Evolutionary conservation across 2,888 invertebrate species (phyloP).

Genomic region (Bedellia somnulentella): DNA sequence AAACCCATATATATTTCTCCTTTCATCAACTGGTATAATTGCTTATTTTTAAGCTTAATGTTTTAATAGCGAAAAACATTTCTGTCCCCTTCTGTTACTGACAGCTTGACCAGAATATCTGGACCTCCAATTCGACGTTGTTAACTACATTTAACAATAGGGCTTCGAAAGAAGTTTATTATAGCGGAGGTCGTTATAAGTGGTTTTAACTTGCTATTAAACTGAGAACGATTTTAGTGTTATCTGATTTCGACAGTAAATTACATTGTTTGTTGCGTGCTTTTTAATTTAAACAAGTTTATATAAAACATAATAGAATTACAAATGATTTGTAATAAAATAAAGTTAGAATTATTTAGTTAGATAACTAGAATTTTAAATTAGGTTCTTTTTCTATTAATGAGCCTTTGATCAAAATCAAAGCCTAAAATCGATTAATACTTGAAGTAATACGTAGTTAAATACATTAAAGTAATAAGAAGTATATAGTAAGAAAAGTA

Average conservation of each 20-base stretch:
- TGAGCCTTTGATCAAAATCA: neutral
- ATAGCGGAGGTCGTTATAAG: no score
- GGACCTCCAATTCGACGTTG: no score
- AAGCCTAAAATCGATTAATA: neutral
- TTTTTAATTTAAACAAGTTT: neutral
- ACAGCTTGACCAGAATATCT: no score
- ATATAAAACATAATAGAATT: neutral
- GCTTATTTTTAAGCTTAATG: conserved; percentile 2
- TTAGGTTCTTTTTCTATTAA: neutral
- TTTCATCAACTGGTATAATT: conserved; percentile 4
- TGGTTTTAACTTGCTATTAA: no score
- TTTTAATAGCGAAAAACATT: conserved; percentile 2
- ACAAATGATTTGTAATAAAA: neutral
- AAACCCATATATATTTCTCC: conserved; percentile 8
- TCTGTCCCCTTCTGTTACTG: conserved; percentile 1
- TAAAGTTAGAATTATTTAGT: neutral
- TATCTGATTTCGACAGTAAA: conserved; percentile 4
- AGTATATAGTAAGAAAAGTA: no score
- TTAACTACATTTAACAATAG: no score
- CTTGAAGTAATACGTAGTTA: no score
- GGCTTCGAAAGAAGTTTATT: no score
- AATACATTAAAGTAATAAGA: no score
- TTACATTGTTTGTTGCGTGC: conserved; percentile 1
- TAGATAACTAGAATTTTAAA: neutral
- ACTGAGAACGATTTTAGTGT: neutral